Conservation (phyloP, 2,113 vertebrate species). For the Otis tarda region DNA sequence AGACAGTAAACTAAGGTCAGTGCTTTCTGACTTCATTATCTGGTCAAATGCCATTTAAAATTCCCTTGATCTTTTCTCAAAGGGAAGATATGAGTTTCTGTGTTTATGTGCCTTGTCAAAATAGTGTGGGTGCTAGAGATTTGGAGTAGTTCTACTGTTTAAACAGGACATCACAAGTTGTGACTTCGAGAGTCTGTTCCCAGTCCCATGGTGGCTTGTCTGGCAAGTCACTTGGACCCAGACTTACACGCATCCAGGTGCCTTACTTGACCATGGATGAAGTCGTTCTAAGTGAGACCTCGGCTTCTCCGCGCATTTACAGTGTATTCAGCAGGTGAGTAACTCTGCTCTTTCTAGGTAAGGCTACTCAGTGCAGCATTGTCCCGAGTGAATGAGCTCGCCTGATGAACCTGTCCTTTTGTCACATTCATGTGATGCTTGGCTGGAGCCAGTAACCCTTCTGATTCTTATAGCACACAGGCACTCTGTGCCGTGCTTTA, state of each 20-base stretch:
- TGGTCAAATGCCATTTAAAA: not conserved
- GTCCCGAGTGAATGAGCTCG: not conserved
- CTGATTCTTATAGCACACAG: not conserved
- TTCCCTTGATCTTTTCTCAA: not conserved
- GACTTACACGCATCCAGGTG: rapidly evolving
- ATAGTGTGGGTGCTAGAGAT: not conserved
- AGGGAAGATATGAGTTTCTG: not conserved
- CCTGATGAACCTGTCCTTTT: not conserved
- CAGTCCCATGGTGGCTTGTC: not conserved
- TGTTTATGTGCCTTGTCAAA: not conserved
- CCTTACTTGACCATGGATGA: rapidly evolving
- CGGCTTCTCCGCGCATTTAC: not conserved
- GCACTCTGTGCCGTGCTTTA: not conserved
- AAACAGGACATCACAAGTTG: not conserved
- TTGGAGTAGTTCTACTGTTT: not conserved
- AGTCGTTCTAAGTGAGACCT: not conserved
- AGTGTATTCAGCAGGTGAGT: not conserved
- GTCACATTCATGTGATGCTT: not conserved
- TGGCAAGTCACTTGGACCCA: not conserved
- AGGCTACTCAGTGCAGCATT: not conserved
- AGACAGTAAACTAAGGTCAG: not conserved
- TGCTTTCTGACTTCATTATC: not conserved
- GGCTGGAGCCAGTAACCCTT: not conserved
- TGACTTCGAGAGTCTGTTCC: not conserved
- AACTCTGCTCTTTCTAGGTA: not conserved